Evolutionary conservation across 2,113 vertebrate genomes (phyloP).

Genomic region (Tretioscincus oriximinensis): DNA sequence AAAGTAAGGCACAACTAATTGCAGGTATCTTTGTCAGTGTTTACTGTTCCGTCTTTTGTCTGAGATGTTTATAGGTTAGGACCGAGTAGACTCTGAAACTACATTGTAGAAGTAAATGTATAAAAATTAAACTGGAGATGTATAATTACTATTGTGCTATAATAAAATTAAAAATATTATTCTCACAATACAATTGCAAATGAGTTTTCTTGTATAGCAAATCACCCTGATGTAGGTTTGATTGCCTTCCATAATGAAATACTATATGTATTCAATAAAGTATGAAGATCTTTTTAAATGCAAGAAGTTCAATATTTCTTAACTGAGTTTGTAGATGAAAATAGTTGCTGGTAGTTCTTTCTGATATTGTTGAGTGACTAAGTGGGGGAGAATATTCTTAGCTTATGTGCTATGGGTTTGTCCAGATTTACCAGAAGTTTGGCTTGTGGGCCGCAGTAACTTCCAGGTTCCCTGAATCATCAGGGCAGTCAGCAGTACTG

Average conservation of each 20-base stretch:
- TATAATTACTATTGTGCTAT: slow-evolving; percentile 37
- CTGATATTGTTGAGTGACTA: background rate
- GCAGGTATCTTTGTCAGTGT: slow-evolving; percentile 54
- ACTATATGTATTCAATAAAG: slow-evolving; percentile 60
- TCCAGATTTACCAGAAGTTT: background rate
- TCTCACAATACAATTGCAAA: background rate
- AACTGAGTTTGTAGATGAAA: slow-evolving; percentile 32
- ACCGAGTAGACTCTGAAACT: background rate
- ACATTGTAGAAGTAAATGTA: slow-evolving; percentile 39
- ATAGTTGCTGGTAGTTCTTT: accelerated
- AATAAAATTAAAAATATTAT: slow-evolving; percentile 24
- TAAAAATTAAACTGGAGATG: slow-evolving; percentile 28
- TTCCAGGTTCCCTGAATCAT: background rate
- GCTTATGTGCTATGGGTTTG: background rate
- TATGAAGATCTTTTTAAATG: slow-evolving; percentile 51
- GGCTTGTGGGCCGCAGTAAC: background rate
- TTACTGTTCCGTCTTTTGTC: slow-evolving; percentile 60
- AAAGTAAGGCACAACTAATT: slow-evolving; percentile 48
- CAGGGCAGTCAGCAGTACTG: background rate
- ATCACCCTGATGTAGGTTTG: slow-evolving; percentile 60
- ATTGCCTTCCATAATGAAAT: slow-evolving; percentile 47
- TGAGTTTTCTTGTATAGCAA: slow-evolving; percentile 39
- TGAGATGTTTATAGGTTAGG: slow-evolving; percentile 40
- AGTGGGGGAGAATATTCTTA: background rate
- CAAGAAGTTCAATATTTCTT: slow-evolving; percentile 61